These are phyloP conservation scores for Lamellibrachia luymesi DNA, from an alignment of 1,140 invertebrate genomes.

Conservation along the genomic window DNA sequence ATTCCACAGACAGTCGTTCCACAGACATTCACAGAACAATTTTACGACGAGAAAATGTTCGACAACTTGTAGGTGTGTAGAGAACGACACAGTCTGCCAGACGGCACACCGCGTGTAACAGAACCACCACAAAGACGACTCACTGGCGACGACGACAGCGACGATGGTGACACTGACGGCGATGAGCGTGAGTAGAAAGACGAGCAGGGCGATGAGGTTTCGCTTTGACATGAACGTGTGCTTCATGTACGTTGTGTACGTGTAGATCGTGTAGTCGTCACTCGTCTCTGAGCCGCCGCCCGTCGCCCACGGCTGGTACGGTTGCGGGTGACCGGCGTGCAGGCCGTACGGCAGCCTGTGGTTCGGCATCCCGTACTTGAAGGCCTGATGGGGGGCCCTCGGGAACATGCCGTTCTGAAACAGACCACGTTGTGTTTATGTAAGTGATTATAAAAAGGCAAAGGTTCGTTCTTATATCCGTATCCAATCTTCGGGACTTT, in stretches of 20 bases:
- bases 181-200: not conserved
- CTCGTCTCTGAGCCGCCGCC: not conserved
- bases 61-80: too few relatives aligned
- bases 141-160: not conserved
- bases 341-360: not conserved
- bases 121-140: not conserved
- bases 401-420: not conserved
- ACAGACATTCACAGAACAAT: too few relatives aligned
- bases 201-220: not conserved
- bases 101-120: too few relatives aligned
- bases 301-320: not conserved
- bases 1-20: too few relatives aligned
- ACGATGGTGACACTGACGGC: not conserved
- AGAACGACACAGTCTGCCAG: too few relatives aligned
- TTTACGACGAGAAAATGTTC: too few relatives aligned
- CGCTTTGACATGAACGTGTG: not conserved
- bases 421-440: not conserved
- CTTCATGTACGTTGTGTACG: not conserved
- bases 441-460: too few relatives aligned
- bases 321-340: not conserved
- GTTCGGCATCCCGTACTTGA: not conserved
- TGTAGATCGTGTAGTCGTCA: not conserved
- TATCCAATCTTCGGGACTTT: too few relatives aligned
- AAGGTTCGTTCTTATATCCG: too few relatives aligned
- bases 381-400: not conserved